Evolutionary conservation across 2,888 invertebrate genomes (phyloP), one percentile per base, ranked within the genome.

Genomic region (Drosophila bunnanda): DNA sequence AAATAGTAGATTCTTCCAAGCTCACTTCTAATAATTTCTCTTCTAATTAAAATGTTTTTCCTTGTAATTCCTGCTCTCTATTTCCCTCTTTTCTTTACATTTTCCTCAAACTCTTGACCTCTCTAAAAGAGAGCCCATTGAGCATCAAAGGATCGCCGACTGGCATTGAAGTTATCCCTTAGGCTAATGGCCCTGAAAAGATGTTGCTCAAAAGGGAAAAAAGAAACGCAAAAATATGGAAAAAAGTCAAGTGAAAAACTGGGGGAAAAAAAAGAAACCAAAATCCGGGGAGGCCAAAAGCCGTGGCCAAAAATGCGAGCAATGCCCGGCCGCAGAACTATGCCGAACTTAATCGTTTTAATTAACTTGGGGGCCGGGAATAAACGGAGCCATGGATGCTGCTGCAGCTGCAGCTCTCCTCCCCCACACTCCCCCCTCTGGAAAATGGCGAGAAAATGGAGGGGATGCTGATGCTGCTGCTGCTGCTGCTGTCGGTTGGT

Each of bases 271-370:
- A 20, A 13, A 7, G 55, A 55, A 34, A 13, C 36, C 28, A 41
- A 56, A 34, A 20, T 22, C 48, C 25, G 17, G 12, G 12, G 13
- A 52, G 43, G 60, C 34, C 20, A 72, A 13, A 44, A 41, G 64
- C 41, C 43, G 41, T 53, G 58, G 69, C 57, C 73, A 41, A 65
- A 56, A 65, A 74, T 74, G 44, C 46, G 56, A 65, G 66, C 74
- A 48, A 44, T 65, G 66, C 43, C 22, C 56, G 72, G 70, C 79
- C 85, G 32, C 72, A 67, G 48, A 73, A 64, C 82, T 74, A 80
- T 85, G 78, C 62, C 78, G 69, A 82, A 78, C 84, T 84, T 83
- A 88, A 88, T 87, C 77, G 87, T 75, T 84, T 86, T 88, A 84
- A 84, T 84, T 84, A 84, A 84, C 89, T 86, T 62, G 67, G 77